Percentiles rank a stretch among this genome's conserved stretches.
phyloP scores from a whole-genome alignment of 1,140 invertebrate genomes.

The Drosophila chauvacae region DNA sequence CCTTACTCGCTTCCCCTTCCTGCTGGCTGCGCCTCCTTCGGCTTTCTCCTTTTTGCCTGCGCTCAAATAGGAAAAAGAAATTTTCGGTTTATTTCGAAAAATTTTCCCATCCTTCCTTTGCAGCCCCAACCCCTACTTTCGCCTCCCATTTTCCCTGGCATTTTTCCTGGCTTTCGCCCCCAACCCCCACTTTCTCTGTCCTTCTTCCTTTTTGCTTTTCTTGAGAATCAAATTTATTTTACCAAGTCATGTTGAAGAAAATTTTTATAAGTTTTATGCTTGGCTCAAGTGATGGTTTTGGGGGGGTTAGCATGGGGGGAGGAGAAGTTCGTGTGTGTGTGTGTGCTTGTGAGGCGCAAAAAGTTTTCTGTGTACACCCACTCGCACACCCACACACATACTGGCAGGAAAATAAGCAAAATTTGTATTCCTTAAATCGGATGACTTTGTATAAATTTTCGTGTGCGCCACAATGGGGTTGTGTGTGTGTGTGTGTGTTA shows the following conservation, averaged over 20 bases:
- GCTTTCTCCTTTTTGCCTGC: constrained; percentile 33
- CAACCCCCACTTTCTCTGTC: constrained; percentile 39
- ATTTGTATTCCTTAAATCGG: constrained; percentile 85
- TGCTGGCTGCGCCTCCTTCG: constrained; percentile 9
- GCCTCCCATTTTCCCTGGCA: constrained; percentile 32
- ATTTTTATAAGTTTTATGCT: constrained; percentile 84
- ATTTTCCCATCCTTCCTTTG: constrained; percentile 55
- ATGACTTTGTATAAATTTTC: constrained; percentile 85
- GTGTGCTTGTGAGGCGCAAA: constrained; percentile 39
- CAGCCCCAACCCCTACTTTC: constrained; percentile 2
- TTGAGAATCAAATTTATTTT: constrained; percentile 85
- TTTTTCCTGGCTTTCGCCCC: constrained; percentile 17
- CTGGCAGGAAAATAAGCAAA: constrained; percentile 75
- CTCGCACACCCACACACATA: constrained; percentile 30
- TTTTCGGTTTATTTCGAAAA: constrained; percentile 77
- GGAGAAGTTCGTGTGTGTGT: constrained; percentile 20
- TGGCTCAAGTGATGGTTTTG: constrained; percentile 73
- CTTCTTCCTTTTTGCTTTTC: constrained; percentile 69
- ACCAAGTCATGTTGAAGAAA: constrained; percentile 84
- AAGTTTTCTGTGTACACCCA: constrained; percentile 57
- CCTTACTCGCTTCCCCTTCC: neutral
- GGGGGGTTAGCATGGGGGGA: constrained; percentile 30
- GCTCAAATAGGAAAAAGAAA: constrained; percentile 71
- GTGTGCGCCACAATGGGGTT: constrained; percentile 80
- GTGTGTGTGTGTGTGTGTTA: constrained; percentile 60